A percentile compares a stretch with the other conserved stretches of the same genome.
Conservation (phyloP, 2,888 invertebrate species). For the Drosophila falleni region DNA sequence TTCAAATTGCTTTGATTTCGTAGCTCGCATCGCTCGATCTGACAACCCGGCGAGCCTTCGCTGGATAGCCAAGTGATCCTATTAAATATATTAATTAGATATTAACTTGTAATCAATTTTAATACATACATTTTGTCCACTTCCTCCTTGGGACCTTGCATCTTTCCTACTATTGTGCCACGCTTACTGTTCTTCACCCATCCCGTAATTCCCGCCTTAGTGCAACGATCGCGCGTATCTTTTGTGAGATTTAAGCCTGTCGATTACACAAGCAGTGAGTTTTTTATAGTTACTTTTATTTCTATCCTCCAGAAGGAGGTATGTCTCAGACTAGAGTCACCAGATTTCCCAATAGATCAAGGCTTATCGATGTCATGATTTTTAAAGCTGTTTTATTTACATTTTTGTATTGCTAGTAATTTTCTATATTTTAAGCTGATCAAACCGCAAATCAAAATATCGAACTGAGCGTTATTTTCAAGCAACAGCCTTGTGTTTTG, state of each 20-base stretch:
- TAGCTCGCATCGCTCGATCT: constrained; percentile 93
- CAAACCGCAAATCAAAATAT: no score
- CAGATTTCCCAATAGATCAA: no score
- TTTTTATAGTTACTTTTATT: constrained; percentile 15
- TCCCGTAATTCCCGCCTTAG: constrained; percentile 91
- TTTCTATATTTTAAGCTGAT: no score
- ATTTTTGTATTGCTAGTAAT: no score
- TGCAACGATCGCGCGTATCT: constrained; percentile 93
- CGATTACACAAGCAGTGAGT: constrained; percentile 31
- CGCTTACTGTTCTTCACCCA: constrained; percentile 97
- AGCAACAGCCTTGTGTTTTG: no score
- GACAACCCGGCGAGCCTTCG: constrained; percentile 93
- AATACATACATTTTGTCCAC: constrained; percentile 93
- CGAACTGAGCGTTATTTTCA: no score
- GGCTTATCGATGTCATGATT: no score
- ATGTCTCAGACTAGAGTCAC: no score
- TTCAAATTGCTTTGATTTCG: constrained; percentile 92
- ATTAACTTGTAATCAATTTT: background rate
- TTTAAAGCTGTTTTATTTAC: no score
- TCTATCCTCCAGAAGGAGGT: no score
- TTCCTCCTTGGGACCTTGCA: constrained; percentile 92
- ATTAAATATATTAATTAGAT: background rate
- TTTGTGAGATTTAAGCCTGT: constrained; percentile 95
- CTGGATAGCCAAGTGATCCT: constrained; percentile 94
- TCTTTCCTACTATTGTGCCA: constrained; percentile 95